phyloP scores from a whole-genome alignment of 2,888 invertebrate genomes.

The Siphonodentalium dalli region DNA sequence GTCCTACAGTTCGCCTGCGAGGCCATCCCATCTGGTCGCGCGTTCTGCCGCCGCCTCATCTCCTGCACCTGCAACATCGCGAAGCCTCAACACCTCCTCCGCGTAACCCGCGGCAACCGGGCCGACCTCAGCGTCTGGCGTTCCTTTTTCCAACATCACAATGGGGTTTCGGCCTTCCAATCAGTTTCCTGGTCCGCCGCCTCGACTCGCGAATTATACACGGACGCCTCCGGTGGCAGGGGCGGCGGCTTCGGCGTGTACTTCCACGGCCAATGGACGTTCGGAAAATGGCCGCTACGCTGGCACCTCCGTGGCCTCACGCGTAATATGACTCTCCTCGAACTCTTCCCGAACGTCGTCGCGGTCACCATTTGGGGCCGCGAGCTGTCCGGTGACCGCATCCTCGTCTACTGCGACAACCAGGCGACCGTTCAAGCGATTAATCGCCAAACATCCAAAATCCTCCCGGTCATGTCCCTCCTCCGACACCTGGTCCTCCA shows the following conservation, averaged over 20 bases:
- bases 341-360: no score
- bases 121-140: slow-evolving; percentile 1
- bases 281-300: no score
- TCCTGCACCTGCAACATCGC: slow-evolving; percentile 3
- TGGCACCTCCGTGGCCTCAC: no score
- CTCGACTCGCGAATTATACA: not conserved
- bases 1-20: slow-evolving; percentile 5
- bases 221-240: slow-evolving; percentile 2
- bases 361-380: no score
- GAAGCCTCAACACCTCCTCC: not conserved
- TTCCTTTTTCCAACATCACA: not conserved
- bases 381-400: no score
- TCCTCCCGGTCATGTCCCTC: no score
- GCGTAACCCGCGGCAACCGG: not conserved
- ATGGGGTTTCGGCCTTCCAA: slow-evolving; percentile 7
- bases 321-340: no score
- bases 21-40: slow-evolving; percentile 7
- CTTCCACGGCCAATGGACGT: slow-evolving; percentile 2
- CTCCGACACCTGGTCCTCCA: no score
- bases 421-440: no score
- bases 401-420: no score
- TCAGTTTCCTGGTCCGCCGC: not conserved
- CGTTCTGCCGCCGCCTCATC: slow-evolving; percentile 13
- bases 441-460: no score
- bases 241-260: slow-evolving; percentile 5